Evolutionary conservation across 2,113 vertebrate species (phyloP).

Genomic region (Phrynosoma platyrhinos): DNA sequence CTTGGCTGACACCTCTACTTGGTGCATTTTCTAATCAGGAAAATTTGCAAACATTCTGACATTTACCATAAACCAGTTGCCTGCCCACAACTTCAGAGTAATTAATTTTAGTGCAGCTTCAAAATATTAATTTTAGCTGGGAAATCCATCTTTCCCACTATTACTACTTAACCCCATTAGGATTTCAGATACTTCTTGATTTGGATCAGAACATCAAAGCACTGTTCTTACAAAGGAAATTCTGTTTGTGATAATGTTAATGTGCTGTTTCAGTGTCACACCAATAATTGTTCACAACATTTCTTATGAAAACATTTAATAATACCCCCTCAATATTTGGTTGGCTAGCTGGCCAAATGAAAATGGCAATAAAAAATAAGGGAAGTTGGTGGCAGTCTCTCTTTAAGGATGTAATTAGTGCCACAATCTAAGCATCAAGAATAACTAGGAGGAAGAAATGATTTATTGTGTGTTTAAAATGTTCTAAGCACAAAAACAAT

Average conservation of each 20-base stretch:
- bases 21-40: constrained; percentile 81
- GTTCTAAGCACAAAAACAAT: constrained; percentile 53
- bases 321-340: constrained; percentile 27
- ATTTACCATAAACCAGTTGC: constrained; percentile 87
- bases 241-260: constrained; percentile 45
- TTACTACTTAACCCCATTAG: constrained; percentile 31
- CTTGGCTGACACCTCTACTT: constrained; percentile 76
- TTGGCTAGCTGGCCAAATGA: constrained; percentile 44
- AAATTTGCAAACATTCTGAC: constrained; percentile 83
- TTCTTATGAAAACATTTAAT: constrained; percentile 52
- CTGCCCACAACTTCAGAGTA: constrained; percentile 78
- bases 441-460: constrained; percentile 48
- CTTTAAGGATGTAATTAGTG: constrained; percentile 47
- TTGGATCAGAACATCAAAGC: constrained; percentile 51
- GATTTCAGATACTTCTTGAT: constrained; percentile 45
- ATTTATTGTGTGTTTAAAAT: constrained; percentile 62
- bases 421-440: constrained; percentile 42
- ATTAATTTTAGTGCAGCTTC: constrained; percentile 80
- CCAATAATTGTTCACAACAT: constrained; percentile 38
- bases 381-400: constrained; percentile 34
- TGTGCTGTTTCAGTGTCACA: constrained; percentile 27
- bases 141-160: constrained; percentile 59
- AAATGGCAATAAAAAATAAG: constrained; percentile 36
- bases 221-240: constrained; percentile 32
- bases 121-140: constrained; percentile 78